Conservation (phyloP, 2,113 vertebrate genomes). For the Tetrao urogallus region DNA sequence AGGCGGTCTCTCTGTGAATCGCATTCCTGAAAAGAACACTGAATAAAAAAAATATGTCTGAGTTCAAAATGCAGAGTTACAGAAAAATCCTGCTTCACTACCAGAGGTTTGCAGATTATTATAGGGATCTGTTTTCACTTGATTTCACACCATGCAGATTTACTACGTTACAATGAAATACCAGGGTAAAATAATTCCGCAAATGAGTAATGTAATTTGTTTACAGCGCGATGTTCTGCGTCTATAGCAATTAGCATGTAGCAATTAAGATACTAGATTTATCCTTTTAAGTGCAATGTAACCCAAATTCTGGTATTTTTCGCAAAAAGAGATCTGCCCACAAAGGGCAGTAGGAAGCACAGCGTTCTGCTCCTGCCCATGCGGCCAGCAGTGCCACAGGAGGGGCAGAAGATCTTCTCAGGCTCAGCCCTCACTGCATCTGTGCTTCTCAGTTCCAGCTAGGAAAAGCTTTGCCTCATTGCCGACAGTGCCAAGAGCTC, state of each 20-base stretch:
- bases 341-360: background rate
- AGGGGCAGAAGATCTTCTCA: too few relatives aligned
- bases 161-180: background rate
- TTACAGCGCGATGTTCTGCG: background rate
- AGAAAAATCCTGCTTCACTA: background rate
- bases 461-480: background rate
- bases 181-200: background rate
- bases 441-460: background rate
- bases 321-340: background rate
- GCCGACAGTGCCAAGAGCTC: background rate
- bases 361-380: background rate
- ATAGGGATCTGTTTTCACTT: slow-evolving; percentile 27
- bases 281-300: background rate
- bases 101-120: background rate
- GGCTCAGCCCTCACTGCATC: background rate
- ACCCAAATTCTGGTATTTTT: background rate
- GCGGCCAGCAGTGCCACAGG: too few relatives aligned
- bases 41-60: background rate
- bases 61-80: background rate
- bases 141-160: background rate
- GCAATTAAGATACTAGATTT: background rate
- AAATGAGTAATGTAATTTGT: background rate
- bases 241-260: background rate
- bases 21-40: background rate
- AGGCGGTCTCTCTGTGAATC: background rate